These are phyloP conservation scores for Osmerus mordax DNA, from an alignment of 2,113 vertebrate species.

Conservation along the genomic window DNA sequence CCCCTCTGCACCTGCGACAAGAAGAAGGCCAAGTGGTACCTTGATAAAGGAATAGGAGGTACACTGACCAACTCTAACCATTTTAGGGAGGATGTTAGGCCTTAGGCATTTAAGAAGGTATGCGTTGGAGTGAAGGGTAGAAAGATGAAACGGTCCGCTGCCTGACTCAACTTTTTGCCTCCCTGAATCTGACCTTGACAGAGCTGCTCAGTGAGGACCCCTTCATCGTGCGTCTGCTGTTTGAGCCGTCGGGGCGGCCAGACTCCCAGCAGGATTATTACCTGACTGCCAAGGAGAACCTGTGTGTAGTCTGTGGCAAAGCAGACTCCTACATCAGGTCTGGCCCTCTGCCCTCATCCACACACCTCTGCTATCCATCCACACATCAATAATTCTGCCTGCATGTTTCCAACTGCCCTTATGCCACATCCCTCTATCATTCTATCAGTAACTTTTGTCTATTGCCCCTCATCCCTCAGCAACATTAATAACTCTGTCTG, in stretches of 20 bases:
- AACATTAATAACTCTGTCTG: neutral
- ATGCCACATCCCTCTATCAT: too few relatives aligned
- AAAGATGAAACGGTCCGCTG: too few relatives aligned
- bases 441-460: too few relatives aligned
- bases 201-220: slow-evolving; percentile 89
- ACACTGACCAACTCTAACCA: neutral
- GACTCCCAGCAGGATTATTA: slow-evolving; percentile 96
- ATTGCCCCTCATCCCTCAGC: too few relatives aligned
- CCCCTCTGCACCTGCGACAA: slow-evolving; percentile 96
- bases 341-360: slow-evolving; percentile 18
- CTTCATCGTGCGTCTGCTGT: slow-evolving; percentile 88
- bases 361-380: neutral
- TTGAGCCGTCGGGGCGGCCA: slow-evolving; percentile 93
- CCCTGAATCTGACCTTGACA: slow-evolving; percentile 43
- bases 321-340: slow-evolving; percentile 93
- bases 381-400: too few relatives aligned
- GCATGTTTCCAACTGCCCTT: too few relatives aligned
- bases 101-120: too few relatives aligned
- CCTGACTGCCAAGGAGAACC: slow-evolving; percentile 91
- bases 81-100: too few relatives aligned
- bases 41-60: slow-evolving; percentile 98
- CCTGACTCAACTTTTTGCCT: too few relatives aligned
- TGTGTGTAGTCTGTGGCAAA: slow-evolving; percentile 95
- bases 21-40: slow-evolving; percentile 98
- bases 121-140: too few relatives aligned